These are phyloP conservation scores for Stegophylla sp. DNA, from an alignment of 2,888 invertebrate species.

Conservation along the genomic window DNA sequence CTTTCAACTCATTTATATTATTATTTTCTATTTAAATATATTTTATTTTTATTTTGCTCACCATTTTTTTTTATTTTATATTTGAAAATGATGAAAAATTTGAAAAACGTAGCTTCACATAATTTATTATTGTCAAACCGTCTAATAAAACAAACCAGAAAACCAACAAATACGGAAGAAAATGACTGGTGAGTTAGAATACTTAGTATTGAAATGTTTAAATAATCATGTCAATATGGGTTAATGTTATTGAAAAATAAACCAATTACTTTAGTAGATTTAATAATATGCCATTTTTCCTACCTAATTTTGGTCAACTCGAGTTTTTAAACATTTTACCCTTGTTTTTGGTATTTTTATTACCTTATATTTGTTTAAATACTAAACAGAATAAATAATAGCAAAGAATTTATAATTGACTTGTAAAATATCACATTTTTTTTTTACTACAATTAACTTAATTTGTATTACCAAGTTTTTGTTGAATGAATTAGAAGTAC, in stretches of 20 bases:
- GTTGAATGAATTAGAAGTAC: too few species aligned
- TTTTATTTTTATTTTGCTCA: background rate
- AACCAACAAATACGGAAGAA: constrained; percentile 28
- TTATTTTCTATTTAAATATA: too few species aligned
- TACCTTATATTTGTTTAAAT: too few species aligned
- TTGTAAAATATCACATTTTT: too few species aligned
- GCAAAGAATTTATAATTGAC: too few species aligned
- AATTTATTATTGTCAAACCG: constrained; percentile 35
- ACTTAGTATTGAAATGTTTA: background rate
- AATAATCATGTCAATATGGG: background rate
- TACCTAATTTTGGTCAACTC: too few species aligned
- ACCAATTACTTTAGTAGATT: background rate
- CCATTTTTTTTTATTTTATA: background rate
- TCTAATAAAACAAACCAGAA: constrained; percentile 15
- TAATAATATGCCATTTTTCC: too few species aligned
- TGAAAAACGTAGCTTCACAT: constrained; percentile 30
- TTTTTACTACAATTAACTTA: too few species aligned
- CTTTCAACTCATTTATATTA: background rate
- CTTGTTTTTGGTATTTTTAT: too few species aligned
- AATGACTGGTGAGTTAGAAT: constrained; percentile 42
- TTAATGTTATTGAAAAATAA: constrained; percentile 4
- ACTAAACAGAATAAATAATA: too few species aligned
- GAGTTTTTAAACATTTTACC: too few species aligned
- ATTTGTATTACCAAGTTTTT: too few species aligned
- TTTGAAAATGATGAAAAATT: constrained; percentile 52